These are phyloP conservation scores for Drosophila meridionalis DNA, from an alignment of 2,888 invertebrate genomes.

Conservation along the genomic window DNA sequence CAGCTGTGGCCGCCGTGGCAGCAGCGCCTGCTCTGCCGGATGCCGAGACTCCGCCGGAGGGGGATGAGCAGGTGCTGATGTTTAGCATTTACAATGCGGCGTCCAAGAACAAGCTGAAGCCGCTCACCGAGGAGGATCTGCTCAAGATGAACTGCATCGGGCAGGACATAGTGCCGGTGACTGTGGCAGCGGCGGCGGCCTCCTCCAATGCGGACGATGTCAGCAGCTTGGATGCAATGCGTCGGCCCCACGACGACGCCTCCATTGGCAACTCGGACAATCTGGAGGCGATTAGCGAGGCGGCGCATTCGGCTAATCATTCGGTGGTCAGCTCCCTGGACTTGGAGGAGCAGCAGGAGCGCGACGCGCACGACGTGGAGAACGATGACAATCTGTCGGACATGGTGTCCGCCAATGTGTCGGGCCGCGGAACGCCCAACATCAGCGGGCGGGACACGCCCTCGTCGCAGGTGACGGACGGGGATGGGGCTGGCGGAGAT, in stretches of 20 bases:
- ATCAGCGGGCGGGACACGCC: constrained; percentile 99
- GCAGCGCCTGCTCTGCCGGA: background rate
- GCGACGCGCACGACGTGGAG: constrained; percentile 85
- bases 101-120: constrained; percentile 88
- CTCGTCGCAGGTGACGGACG: constrained; percentile 95
- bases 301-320: constrained; percentile 93
- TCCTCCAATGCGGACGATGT: constrained; percentile 76
- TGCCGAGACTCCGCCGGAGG: constrained; percentile 23
- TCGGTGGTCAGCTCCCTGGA: constrained; percentile 96
- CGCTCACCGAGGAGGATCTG: constrained; percentile 89
- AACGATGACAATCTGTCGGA: constrained; percentile 97
- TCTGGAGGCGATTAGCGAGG: constrained; percentile 97
- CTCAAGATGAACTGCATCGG: constrained; percentile 85
- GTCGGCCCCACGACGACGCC: constrained; percentile 92
- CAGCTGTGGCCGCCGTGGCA: background rate
- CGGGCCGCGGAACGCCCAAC: constrained; percentile 96
- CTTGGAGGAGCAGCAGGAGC: constrained; percentile 89
- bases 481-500: constrained; percentile 91
- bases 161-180: constrained; percentile 70
- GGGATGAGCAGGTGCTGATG: constrained; percentile 87
- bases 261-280: constrained; percentile 97
- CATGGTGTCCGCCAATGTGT: constrained; percentile 98
- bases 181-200: constrained; percentile 30
- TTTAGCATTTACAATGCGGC: constrained; percentile 88
- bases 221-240: constrained; percentile 79